phyloP scores from a whole-genome alignment of 2,113 vertebrate species.

The Tragelaphus buxtoni region DNA sequence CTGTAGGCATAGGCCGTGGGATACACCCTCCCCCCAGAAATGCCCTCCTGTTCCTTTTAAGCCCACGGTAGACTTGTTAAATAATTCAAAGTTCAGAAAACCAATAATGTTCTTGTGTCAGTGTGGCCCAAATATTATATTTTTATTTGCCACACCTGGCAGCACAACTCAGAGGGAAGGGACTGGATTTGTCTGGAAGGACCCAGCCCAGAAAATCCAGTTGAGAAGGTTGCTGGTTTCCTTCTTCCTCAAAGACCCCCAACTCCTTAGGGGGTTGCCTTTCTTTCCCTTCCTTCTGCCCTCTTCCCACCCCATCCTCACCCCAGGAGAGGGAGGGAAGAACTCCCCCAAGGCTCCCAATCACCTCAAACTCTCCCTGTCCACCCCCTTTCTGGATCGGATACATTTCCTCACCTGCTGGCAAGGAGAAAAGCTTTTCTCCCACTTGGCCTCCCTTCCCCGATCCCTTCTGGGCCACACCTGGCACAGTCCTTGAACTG shows the following conservation, averaged over 20 bases:
- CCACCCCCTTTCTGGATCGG: accelerated
- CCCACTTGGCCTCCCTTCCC: neutral
- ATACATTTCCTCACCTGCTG: neutral
- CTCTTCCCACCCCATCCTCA: accelerated
- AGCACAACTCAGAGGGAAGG: neutral
- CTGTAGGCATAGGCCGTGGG: neutral
- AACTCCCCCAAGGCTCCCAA: accelerated
- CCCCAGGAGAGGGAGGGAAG: neutral
- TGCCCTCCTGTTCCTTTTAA: neutral
- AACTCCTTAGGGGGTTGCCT: neutral
- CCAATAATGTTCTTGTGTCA: neutral
- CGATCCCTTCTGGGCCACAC: neutral
- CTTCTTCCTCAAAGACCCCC: neutral
- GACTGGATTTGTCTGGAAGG: neutral
- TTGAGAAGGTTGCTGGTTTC: neutral
- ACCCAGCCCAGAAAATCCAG: neutral
- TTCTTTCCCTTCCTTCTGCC: neutral
- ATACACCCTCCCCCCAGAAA: neutral
- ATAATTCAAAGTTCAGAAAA: neutral
- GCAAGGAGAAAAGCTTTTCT: neutral
- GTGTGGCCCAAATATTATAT: neutral
- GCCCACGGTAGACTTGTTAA: neutral
- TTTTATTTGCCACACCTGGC: neutral
- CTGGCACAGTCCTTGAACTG: neutral
- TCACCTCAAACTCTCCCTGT: neutral